A percentile compares a stretch with the other conserved stretches of the same genome.
Evolutionary conservation across 2,113 vertebrate genomes (phyloP).

Genomic region (Pituophis catenifer): DNA sequence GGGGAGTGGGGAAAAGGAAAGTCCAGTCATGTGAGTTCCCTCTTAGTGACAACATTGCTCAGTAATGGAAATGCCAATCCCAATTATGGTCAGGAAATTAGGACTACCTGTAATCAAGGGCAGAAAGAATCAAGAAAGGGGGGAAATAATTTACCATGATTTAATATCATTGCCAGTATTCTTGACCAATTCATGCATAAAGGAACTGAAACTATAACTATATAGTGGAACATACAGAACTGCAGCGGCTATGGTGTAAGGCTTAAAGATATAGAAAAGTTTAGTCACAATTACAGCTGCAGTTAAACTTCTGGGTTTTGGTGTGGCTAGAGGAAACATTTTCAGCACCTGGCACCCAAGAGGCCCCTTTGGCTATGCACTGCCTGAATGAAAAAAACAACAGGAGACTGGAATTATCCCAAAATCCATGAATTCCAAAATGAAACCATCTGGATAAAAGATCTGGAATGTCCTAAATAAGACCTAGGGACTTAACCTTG

Average conservation of each 20-base stretch:
- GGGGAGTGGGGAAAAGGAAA: neutral
- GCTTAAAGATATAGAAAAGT: neutral
- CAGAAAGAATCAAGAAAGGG: neutral
- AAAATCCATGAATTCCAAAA: neutral
- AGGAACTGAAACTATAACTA: neutral
- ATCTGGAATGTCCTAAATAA: neutral
- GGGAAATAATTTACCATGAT: neutral
- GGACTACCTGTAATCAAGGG: neutral
- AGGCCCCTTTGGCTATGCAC: neutral
- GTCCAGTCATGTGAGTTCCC: neutral
- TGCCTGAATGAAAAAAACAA: neutral
- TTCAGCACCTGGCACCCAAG: constrained; percentile 10
- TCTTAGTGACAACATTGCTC: neutral
- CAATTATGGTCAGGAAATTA: neutral
- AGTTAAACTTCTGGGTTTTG: neutral
- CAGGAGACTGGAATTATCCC: neutral
- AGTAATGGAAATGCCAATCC: neutral
- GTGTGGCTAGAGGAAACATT: neutral
- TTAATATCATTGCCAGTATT: neutral
- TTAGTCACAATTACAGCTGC: neutral
- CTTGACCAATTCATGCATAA: neutral
- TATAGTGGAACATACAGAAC: neutral
- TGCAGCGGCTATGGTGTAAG: neutral
- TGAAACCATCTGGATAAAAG: neutral
- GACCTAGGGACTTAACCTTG: neutral